Conservation (phyloP, 2,888 invertebrate species). For the Cremastobaeus sp. region DNA sequence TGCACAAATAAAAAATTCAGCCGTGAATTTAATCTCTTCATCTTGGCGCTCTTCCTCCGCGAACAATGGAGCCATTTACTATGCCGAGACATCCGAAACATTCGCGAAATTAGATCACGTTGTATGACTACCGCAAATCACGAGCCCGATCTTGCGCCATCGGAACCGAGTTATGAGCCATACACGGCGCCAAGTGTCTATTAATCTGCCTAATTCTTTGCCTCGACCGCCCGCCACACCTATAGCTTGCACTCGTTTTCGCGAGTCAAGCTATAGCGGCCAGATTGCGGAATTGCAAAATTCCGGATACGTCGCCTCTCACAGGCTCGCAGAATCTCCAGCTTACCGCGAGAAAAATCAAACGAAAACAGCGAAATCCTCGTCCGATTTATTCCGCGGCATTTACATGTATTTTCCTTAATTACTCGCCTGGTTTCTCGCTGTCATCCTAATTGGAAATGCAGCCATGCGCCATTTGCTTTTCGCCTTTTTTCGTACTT, state of each 20-base stretch:
- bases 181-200: constrained; percentile 1
- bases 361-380: no score
- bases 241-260: no score
- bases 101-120: constrained; percentile 55
- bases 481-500: constrained; percentile 36
- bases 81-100: constrained; percentile 52
- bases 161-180: constrained; percentile 13
- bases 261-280: no score
- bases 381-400: constrained; percentile 27
- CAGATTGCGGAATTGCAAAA: no score
- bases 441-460: constrained; percentile 45
- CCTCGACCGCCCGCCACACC: no score
- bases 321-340: background rate
- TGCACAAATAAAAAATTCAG: constrained; percentile 50
- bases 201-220: no score
- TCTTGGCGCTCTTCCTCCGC: constrained; percentile 35
- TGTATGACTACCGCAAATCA: constrained; percentile 54
- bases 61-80: constrained; percentile 55
- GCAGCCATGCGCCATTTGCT: constrained; percentile 43
- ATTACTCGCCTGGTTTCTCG: constrained; percentile 37
- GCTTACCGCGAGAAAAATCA: background rate
- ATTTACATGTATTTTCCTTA: constrained; percentile 44
- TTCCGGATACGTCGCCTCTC: no score
- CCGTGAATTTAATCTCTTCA: constrained; percentile 57
- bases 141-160: constrained; percentile 31